Evolutionary conservation across 2,797 vertebrate species (phyloP), one percentile per base, ranked within the genome.

Genomic region (Gymnoscopelus microlampas): DNA sequence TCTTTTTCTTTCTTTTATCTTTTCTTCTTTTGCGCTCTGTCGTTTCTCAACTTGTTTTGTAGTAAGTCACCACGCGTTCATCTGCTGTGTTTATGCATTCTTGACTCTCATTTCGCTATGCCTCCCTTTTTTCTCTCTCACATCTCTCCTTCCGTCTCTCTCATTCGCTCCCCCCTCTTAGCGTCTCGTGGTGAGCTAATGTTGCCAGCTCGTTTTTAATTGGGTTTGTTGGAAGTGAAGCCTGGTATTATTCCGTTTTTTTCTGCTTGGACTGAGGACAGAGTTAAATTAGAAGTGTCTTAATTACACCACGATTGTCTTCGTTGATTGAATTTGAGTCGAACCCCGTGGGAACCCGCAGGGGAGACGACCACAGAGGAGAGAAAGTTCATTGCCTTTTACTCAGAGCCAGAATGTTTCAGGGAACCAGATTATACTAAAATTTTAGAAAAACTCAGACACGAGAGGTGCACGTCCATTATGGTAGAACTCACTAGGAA

Each of bases 231-330:
- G 53, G 81, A 81, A 89, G 84, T 84, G 81, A 85, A 79, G 55
- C 63, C 66, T 82, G 84, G 81, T 78, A 81, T 80, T 85, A 73
- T 86, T 87, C 39, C 5, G 87, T 82, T 55, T 66, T 83, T 85
- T 89, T 78, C 74, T 80, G 76, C 83, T 84, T 60, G 60, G 66
- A 60, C 57, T 56, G 53, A 65, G 19, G 66, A 75, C 67, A 24
- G 66, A 82, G 85, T 87, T 83, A 84, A 86, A 86, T 91, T 89
- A 87, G 80, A 85, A 85, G 80, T 79, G 85, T 79, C 71, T 89
- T 87, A 89, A 89, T 90, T 90, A 89, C 72, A 79, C 59, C 73
- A 65, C 60, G 64, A 85, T 90, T 90, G 82, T 90, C 85, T 84
- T 77, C 77, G 69, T 69, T 88, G 82, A 90, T 88, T 90, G 80